Evolutionary conservation across 2,888 invertebrate species (phyloP), one percentile per base, ranked within the genome.

Genomic region (Mesorhabditis spiculigera): DNA sequence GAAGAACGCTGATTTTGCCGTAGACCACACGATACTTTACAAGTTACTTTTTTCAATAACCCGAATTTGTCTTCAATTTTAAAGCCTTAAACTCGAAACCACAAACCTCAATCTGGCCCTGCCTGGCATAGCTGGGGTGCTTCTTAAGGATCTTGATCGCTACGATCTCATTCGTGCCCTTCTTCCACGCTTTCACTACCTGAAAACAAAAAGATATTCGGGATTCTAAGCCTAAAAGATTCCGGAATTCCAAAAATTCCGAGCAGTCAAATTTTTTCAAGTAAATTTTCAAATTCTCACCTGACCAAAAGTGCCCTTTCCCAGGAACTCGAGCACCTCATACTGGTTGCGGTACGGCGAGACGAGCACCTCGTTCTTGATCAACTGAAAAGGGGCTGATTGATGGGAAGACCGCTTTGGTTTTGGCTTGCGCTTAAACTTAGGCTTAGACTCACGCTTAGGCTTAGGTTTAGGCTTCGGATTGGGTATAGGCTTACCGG

Each of bases 111-210:
- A 99, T 98, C 90, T 99, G 98, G 82, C 98, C 98, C 90, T 98
- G 98, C 86, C 98, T 91, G 80, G 97, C 97, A 90, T 99, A 99
- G 84, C 96, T 97, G 80, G 98, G 98, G 89, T 99, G 98, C 90
- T 99, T 99, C 90, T 99, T 99, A 74, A 99, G 90, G 87, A 99
- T 99, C 90, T 99, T 99, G 88, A 99, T 98, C 87, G 98, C 98
- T 86, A 98, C 97, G 87, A 99, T 97, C 89, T 99, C 97, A 87
- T 95, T 98, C 85, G 98, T 98, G 87, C 97, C 97, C 88, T 97
- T 96, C 89, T 99, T 98, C 97, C 98, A 98, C 89, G 98, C 99
- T 90, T 99, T 99, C 87, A 98, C 98, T 86, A 99, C 98, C 88
- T 92, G 91, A 41, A 65, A 64, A 13, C 8, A n/a, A 42, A 67